phyloP scores from a whole-genome alignment of 1,140 invertebrate species.

The Meloidogyne exigua region DNA sequence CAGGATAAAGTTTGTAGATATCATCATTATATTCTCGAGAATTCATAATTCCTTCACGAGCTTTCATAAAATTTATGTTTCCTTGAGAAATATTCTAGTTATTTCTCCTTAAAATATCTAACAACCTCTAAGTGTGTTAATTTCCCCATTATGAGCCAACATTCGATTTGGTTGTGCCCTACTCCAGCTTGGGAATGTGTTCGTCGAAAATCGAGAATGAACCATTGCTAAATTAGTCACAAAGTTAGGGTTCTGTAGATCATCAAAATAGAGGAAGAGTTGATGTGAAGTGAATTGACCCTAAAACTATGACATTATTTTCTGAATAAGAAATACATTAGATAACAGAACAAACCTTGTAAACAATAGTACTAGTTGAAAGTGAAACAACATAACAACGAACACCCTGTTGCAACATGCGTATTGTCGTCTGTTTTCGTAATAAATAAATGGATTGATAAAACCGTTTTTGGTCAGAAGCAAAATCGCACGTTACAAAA shows the following conservation, averaged over 20 bases:
- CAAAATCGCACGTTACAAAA: constrained; percentile 70
- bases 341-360: constrained; percentile 71
- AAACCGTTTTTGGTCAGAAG: constrained; percentile 69
- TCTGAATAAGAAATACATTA: too few relatives aligned
- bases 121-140: constrained; percentile 64
- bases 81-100: constrained; percentile 69
- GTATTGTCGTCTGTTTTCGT: constrained; percentile 86
- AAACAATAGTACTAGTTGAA: constrained; percentile 83
- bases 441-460: constrained; percentile 81
- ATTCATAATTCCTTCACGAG: constrained; percentile 94
- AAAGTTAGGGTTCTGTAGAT: constrained; percentile 77
- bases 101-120: neutral
- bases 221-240: constrained; percentile 91
- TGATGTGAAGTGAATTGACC: constrained; percentile 93
- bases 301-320: constrained; percentile 58
- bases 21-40: constrained; percentile 77
- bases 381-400: constrained; percentile 95
- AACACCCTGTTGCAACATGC: constrained; percentile 75
- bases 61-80: constrained; percentile 97
- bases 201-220: constrained; percentile 87
- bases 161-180: constrained; percentile 93
- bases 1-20: constrained; percentile 86
- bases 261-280: constrained; percentile 80
- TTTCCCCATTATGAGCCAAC: constrained; percentile 97
- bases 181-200: constrained; percentile 98